These are phyloP conservation scores for Acrobasis suavella DNA, from an alignment of 2,888 invertebrate genomes.

Conservation along the genomic window DNA sequence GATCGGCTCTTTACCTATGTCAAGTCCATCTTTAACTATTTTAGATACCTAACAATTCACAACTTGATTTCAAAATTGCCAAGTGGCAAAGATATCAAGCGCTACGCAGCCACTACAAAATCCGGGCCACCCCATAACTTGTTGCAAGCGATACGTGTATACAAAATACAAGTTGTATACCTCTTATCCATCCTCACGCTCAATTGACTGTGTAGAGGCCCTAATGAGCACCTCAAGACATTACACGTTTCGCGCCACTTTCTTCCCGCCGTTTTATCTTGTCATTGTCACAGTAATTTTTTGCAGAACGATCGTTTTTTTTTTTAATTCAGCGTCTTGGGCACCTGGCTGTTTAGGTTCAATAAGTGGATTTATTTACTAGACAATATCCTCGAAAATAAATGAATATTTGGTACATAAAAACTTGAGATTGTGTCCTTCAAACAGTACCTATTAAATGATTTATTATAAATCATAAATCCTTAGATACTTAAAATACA, in stretches of 20 bases:
- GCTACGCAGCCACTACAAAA: slow-evolving; percentile 28
- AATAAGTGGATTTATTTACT: slow-evolving; percentile 10
- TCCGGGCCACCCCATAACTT: slow-evolving; percentile 37
- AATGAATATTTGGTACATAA: no score
- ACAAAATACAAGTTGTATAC: slow-evolving; percentile 15
- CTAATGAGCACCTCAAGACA: slow-evolving; percentile 30
- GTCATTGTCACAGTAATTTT: slow-evolving; percentile 23
- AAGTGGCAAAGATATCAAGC: not conserved
- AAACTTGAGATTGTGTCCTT: no score
- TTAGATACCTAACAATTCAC: no score
- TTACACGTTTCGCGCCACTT: slow-evolving; percentile 13
- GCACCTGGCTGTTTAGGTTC: not conserved
- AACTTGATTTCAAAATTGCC: not conserved
- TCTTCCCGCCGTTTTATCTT: slow-evolving; percentile 23
- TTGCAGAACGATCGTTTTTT: slow-evolving; percentile 19
- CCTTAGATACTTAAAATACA: no score
- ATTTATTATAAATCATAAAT: no score
- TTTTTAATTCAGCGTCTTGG: slow-evolving; percentile 17
- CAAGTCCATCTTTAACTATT: no score
- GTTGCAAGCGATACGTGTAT: slow-evolving; percentile 12
- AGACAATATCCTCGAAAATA: no score
- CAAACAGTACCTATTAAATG: no score
- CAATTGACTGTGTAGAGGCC: slow-evolving; percentile 31
- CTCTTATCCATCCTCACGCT: slow-evolving; percentile 33
- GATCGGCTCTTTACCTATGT: no score